These are phyloP conservation scores for Rugalucina vietnamica DNA, from an alignment of 2,888 invertebrate species.

Conservation along the genomic window DNA sequence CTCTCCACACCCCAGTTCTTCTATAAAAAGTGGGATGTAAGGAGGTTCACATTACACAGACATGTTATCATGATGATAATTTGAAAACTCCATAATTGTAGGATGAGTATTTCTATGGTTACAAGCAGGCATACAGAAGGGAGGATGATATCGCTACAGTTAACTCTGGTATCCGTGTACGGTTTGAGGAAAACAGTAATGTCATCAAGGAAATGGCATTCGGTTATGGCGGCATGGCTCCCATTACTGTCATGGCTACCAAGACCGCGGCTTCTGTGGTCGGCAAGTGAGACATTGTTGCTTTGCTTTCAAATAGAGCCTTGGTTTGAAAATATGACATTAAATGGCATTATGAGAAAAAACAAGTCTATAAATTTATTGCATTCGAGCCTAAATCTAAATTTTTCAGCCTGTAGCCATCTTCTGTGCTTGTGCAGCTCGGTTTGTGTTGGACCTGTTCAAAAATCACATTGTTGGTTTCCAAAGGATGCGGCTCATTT, in stretches of 20 bases:
- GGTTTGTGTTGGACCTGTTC: too few relatives aligned
- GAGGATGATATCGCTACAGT: conserved; percentile 99
- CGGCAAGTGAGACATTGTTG: conserved; percentile 77
- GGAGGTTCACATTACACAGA: too few relatives aligned
- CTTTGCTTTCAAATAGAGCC: not conserved
- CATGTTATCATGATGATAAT: too few relatives aligned
- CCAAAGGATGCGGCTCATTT: too few relatives aligned
- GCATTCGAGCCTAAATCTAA: too few relatives aligned
- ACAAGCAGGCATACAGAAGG: conserved; percentile 95
- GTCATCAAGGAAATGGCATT: conserved; percentile 87
- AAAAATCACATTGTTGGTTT: too few relatives aligned
- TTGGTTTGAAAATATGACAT: not conserved
- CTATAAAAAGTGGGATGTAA: too few relatives aligned
- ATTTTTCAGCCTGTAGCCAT: too few relatives aligned
- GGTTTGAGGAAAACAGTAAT: conserved; percentile 85
- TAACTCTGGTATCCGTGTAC: conserved; percentile 90
- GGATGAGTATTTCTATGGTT: conserved; percentile 89
- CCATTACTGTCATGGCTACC: conserved; percentile 90
- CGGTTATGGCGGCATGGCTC: conserved; percentile 97
- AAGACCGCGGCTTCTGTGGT: conserved; percentile 87
- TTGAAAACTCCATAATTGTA: conserved; percentile 49
- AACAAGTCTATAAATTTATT: not conserved
- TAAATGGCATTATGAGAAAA: not conserved
- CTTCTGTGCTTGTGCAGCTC: too few relatives aligned
- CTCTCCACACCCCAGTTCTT: too few relatives aligned